Base-by-base conservation (phyloP, 1,140 invertebrate genomes). In the Xylocopa sonorina region DNA sequence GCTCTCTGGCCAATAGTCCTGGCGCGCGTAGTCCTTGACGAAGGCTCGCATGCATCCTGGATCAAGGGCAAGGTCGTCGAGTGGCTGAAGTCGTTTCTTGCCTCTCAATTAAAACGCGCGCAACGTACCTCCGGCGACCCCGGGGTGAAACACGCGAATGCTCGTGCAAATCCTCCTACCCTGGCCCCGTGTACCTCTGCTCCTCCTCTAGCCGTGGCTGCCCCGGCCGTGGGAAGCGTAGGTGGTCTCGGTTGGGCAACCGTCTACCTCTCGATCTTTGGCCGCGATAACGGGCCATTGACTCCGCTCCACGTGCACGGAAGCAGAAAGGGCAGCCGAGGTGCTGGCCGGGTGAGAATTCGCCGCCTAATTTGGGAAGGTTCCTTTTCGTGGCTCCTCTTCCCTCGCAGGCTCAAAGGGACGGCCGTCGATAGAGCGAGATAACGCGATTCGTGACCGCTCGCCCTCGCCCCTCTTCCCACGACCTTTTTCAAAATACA, bases 321-420 rank as follows among this genome's bases (percentile, higher is more conserved):
- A 78, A 84, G 77, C 67, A 74, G 78, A 81, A 74, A 83, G 76
- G 51, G 74, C 41, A 69, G 58, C 27, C n/a, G 60, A 67, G 69
- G 64, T 69, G 64, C 27, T 32, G 53, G 41, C 27, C 43, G 63
- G 66, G 81, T 82, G 83, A 86, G 83, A 85, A 85, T 86, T 85
- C 76, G 79, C 78, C 64, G 80, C 69, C 83, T 85, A 86, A 86
- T 86, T 86, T 86, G 83, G 83, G 67, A 82, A 73, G 84, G 58
- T 78, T 55, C 60, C 0, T 29, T 67, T 75, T 43, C 55, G 55
- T 64, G 66, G 69, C 73, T 57, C 55, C 73, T 57, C 55, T 29
- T n/a, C 34, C 29, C 21, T 14, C 29, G 18, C 29, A 60, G 57
- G 50, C 24, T 64, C 55, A 38, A 43, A 71, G 62, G 55, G 58